Conservation (phyloP, 2,113 vertebrate species). For the Dolichallabes microphthalmus region DNA sequence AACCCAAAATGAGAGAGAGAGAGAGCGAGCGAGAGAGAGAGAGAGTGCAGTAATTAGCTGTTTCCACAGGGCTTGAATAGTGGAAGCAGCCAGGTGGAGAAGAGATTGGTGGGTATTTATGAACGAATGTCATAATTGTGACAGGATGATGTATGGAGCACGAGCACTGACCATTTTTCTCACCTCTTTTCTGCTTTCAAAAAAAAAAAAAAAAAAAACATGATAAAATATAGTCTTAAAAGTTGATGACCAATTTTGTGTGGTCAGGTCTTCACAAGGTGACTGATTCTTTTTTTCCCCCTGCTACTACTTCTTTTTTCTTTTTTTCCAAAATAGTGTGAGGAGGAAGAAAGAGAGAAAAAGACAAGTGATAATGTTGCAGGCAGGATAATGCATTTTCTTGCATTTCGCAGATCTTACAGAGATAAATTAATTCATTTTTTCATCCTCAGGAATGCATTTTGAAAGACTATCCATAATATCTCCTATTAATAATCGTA, state of each 20-base stretch:
- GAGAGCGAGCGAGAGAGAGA: slow-evolving; percentile 50
- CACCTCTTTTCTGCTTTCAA: slow-evolving; percentile 60
- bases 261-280: slow-evolving; percentile 72
- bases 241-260: slow-evolving; percentile 74
- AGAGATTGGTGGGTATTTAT: slow-evolving; percentile 79
- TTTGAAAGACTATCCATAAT: neutral
- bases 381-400: slow-evolving; percentile 69
- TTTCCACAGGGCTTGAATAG: slow-evolving; percentile 63
- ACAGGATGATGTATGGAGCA: slow-evolving; percentile 81
- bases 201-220: slow-evolving; percentile 72
- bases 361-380: slow-evolving; percentile 62
- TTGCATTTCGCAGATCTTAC: neutral
- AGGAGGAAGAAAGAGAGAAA: slow-evolving; percentile 34
- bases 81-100: slow-evolving; percentile 75
- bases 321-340: neutral
- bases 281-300: slow-evolving; percentile 55
- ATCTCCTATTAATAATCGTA: neutral
- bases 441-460: neutral
- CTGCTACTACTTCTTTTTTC: slow-evolving; percentile 2
- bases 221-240: slow-evolving; percentile 72
- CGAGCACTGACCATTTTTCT: slow-evolving; percentile 55
- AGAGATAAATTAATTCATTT: neutral
- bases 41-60: slow-evolving; percentile 64
- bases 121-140: slow-evolving; percentile 84
- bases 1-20: slow-evolving; percentile 22